These are phyloP conservation scores for Phyllostomus hastatus DNA, from an alignment of 2,113 vertebrate genomes.

Conservation along the genomic window DNA sequence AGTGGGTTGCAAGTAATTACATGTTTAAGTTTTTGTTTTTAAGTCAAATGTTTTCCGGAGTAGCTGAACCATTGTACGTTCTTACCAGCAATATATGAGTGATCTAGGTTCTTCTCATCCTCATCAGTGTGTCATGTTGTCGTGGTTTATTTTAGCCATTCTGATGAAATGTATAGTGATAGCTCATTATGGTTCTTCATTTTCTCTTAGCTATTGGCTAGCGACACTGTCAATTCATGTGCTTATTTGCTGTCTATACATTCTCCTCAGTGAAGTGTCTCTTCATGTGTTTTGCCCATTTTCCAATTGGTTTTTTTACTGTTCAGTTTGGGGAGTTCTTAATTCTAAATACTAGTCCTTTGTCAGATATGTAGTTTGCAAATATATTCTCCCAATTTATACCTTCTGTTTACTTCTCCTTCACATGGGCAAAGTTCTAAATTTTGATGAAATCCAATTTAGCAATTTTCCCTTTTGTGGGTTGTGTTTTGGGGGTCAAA, in stretches of 20 bases:
- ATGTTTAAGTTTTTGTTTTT: neutral
- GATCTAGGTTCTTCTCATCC: neutral
- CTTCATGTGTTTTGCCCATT: neutral
- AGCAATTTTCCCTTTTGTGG: neutral
- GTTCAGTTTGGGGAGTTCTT: neutral
- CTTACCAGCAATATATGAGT: neutral
- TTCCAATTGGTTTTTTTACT: neutral
- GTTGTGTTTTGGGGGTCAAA: neutral
- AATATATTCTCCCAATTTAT: neutral
- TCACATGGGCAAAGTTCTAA: neutral
- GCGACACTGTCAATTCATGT: neutral
- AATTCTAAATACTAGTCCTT: neutral
- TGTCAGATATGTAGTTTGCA: neutral
- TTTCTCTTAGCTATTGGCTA: neutral
- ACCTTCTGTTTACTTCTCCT: neutral
- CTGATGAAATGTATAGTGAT: neutral
- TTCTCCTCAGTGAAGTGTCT: neutral
- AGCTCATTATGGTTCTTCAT: neutral
- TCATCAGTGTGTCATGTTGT: neutral
- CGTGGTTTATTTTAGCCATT: neutral
- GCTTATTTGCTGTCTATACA: neutral
- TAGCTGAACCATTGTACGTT: neutral
- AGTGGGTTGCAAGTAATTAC: neutral
- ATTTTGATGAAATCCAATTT: neutral
- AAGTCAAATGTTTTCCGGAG: neutral